Evolutionary conservation across 2,888 invertebrate genomes (phyloP).

Genomic region (Ligdia adustata): DNA sequence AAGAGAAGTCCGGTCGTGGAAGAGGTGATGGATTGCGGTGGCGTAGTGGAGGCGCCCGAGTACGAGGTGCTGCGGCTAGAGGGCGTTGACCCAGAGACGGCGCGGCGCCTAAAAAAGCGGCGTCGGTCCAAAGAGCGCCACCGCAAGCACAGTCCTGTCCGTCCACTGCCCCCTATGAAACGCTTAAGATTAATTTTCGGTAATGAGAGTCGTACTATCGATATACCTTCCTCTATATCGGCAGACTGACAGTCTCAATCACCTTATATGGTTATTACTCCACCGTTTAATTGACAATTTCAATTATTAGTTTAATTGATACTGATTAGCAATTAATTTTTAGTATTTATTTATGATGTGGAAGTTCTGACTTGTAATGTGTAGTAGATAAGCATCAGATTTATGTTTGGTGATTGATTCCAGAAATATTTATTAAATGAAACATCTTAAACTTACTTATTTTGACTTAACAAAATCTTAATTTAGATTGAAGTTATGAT

Average conservation of each 20-base stretch:
- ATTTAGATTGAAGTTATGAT: too few relatives aligned
- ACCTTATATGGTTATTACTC: conserved; percentile 74
- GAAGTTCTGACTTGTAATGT: conserved; percentile 68
- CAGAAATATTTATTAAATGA: conserved; percentile 65
- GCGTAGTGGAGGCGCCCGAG: conserved; percentile 90
- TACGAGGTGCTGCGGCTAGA: conserved; percentile 94
- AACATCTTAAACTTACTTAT: conserved; percentile 41
- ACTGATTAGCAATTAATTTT: conserved; percentile 78
- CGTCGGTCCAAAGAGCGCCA: conserved; percentile 77
- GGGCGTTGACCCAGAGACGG: conserved; percentile 86
- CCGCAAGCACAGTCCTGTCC: conserved; percentile 80
- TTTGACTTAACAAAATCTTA: conserved; percentile 1
- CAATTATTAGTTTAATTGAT: conserved; percentile 82
- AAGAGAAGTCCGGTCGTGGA: conserved; percentile 94
- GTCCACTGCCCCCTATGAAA: conserved; percentile 90
- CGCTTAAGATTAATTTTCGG: conserved; percentile 94
- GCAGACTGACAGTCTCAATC: conserved; percentile 81
- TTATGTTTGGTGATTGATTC: conserved; percentile 67
- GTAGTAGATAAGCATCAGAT: conserved; percentile 71
- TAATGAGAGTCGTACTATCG: conserved; percentile 94
- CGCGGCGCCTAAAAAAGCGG: conserved; percentile 83
- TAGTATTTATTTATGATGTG: conserved; percentile 78
- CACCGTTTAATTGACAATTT: conserved; percentile 69
- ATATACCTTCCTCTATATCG: conserved; percentile 90
- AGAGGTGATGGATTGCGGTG: conserved; percentile 89